Conservation (phyloP, 2,888 invertebrate genomes). For the Philereme transversata region DNA sequence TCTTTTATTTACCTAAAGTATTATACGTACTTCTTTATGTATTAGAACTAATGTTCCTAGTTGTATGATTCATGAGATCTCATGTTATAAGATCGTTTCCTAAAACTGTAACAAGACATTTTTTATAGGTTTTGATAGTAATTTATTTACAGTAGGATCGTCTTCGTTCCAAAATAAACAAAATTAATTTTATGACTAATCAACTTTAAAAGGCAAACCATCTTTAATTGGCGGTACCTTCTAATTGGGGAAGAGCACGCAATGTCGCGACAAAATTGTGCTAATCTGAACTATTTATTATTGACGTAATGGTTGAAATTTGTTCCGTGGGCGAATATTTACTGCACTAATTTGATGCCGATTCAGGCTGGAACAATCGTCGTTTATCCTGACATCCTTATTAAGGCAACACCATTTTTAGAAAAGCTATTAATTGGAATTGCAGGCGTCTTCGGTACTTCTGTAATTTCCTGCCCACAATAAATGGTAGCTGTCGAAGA, state of each 20-base stretch:
- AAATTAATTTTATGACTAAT: constrained; percentile 41
- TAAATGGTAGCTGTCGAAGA: background rate
- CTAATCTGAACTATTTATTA: constrained; percentile 65
- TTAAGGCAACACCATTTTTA: constrained; percentile 20
- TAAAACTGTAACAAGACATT: too few relatives aligned
- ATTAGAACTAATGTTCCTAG: too few relatives aligned
- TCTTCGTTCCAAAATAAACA: constrained; percentile 28
- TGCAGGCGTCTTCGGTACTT: constrained; percentile 4
- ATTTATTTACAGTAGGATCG: background rate
- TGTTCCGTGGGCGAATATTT: constrained; percentile 65
- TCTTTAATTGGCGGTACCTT: constrained; percentile 59
- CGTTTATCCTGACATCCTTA: constrained; percentile 36
- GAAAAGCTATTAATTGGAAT: constrained; percentile 18
- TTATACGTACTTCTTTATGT: background rate
- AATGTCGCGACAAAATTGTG: constrained; percentile 67
- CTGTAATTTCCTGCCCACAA: constrained; percentile 31
- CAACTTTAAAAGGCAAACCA: constrained; percentile 51
- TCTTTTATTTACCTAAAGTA: constrained; percentile 3
- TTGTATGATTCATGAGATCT: too few relatives aligned
- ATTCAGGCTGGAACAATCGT: constrained; percentile 53
- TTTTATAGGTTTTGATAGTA: too few relatives aligned
- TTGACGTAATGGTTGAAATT: constrained; percentile 57
- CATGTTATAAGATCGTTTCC: too few relatives aligned
- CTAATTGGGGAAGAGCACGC: constrained; percentile 67
- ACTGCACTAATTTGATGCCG: constrained; percentile 64